phyloP scores from a whole-genome alignment of 1,140 invertebrate species.

The Halotydeus destructor region DNA sequence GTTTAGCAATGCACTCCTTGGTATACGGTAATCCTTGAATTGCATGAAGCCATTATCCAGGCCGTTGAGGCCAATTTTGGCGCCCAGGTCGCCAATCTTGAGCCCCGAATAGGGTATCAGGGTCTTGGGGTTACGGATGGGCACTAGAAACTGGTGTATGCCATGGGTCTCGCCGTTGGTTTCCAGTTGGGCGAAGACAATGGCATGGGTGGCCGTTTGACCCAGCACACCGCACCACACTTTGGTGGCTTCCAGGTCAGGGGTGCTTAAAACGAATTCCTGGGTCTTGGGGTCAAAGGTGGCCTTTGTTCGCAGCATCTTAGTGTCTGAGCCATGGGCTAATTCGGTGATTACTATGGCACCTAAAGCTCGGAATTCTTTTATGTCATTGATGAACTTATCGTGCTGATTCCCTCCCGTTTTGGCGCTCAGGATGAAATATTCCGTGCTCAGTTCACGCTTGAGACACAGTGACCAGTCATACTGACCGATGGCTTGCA shows the following conservation, averaged over 20 bases:
- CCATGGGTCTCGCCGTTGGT: constrained; percentile 65
- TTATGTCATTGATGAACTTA: constrained; percentile 21
- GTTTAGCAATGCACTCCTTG: constrained; percentile 58
- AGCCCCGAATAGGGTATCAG: constrained; percentile 48
- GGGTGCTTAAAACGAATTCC: constrained; percentile 71
- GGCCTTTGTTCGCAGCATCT: constrained; percentile 68
- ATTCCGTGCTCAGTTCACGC: constrained; percentile 26
- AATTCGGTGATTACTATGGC: constrained; percentile 81
- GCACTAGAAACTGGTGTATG: constrained; percentile 60
- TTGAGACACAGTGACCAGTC: constrained; percentile 45
- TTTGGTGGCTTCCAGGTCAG: constrained; percentile 82
- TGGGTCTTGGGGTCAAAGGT: constrained; percentile 48
- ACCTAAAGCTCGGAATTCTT: constrained; percentile 32
- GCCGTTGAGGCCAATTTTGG: constrained; percentile 67
- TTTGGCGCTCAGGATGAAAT: constrained; percentile 26
- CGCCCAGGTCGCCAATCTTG: constrained; percentile 62
- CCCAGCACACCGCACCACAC: constrained; percentile 80
- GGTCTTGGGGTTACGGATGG: constrained; percentile 51
- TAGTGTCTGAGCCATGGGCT: constrained; percentile 78
- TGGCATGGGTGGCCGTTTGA: constrained; percentile 60
- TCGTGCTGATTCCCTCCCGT: constrained; percentile 51
- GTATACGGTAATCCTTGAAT: constrained; percentile 64
- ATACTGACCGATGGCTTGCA: constrained; percentile 37
- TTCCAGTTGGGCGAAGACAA: constrained; percentile 57
- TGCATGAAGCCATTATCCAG: constrained; percentile 74